Evolutionary conservation across 2,113 vertebrate genomes (phyloP), one percentile per base, ranked within the genome.

Genomic region (Macquaria ambigua): DNA sequence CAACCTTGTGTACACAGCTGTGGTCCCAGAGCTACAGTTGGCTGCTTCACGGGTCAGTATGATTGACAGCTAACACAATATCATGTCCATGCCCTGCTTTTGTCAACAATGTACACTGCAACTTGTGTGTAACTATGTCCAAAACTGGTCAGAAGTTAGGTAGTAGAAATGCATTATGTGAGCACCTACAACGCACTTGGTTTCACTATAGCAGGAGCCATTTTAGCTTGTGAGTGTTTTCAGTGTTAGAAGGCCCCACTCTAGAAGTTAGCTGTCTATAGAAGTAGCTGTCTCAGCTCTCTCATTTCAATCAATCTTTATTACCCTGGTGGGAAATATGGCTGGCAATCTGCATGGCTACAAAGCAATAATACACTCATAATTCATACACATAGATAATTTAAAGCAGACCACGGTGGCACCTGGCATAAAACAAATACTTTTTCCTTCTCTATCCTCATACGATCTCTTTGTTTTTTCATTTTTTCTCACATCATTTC

Each of bases 1-100:
- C 50, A 99, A 99, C 92, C 96, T 99, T 23, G 98, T 99, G 77
- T 98, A 99, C 95, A 99, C 98, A 0, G 97, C 98, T 0, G 97
- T 99, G 34, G 97, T 99, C 75, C 98, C 98, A 2, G 98, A 98
- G 78, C 97, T 99, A 39, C 97, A 99, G 90, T 95, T 99, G 16
- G 94, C 97, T 69, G 96, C 98, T 4, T 99, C 98, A 23, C 96
- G 97, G 96, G 98, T 99, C 95, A 96, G 98, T 92, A 21, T 43
- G 39, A 75, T 50, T 18, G 14, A 72, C 39, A 64, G 25, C 18
- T 10, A 14, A 52, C 31, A 61, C 53, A 34, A 59, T 15, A 43
- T 5, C 37, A 6, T 37, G 14, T 31, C 41, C 16, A 5, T 43
- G 25, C 6, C 31, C 53, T 52, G 55, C 8, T 56, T 20, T 58